Evolutionary conservation across 2,113 vertebrate genomes (phyloP), one percentile per base, ranked within the genome.

Genomic region (Sardina pilchardus): DNA sequence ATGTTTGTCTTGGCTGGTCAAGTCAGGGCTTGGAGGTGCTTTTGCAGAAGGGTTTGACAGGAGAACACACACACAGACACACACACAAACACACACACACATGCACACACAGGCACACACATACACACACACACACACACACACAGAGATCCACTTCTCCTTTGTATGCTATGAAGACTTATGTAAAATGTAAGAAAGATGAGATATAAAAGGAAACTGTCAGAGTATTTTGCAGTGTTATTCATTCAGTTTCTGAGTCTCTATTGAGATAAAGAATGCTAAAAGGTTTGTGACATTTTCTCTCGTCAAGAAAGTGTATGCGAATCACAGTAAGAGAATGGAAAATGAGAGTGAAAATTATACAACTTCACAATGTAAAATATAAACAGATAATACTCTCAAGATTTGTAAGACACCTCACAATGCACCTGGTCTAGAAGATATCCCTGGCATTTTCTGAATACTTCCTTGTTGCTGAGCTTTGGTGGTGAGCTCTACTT

Each of bases 1-100:
- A 17, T 92, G 89, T 91, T 93, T 91, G 89, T 83, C 83, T 92
- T 93, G 87, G 91, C 92, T 83, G 84, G 84, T 88, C 81, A 83
- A 84, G 59, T 80, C 42, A n/a, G 26, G 47, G 83, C 85, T 85
- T 87, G 86, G 50, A 91, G 89, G 88, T 63, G 50, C 42, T 63
- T 78, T 5, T 82, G 47, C 78, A 82, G 50, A 36, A 4, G 82
- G 85, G 82, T 48, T 87, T 84, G 67, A 50, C 30, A 43, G 44
- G 30, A 44, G 50, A 67, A 14, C 82, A 26, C 42, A 81, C 36
- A 36, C 78, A 81, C 81, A 81, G 43, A 24, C 44, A 75, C 78
- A 36, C 67, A 67, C 67, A 26, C 80, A 85, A 42, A 84, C 47
- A 26, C 75, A n/a, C 39, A 44, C 71, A 78, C 67, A 75, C 26